Evolutionary conservation across 2,888 invertebrate genomes (phyloP), one percentile per base, ranked within the genome.

Genomic region (Acutogordius australiensis): DNA sequence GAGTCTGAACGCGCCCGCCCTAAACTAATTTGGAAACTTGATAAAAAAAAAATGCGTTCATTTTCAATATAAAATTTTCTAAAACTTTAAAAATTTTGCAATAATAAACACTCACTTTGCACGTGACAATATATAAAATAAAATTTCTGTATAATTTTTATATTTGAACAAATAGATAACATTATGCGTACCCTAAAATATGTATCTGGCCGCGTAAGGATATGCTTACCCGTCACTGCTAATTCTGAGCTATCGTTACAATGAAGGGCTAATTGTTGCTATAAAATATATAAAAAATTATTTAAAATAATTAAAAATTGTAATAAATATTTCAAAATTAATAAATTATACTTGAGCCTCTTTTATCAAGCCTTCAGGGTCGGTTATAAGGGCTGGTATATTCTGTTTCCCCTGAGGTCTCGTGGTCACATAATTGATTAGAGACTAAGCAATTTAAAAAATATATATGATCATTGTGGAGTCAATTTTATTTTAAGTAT

Each of bases 301-400:
- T 37, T 13, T n/a, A 13, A 37, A 37, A 37, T n/a, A 37, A 37
- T 13, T n/a, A 37, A 37, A 37, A 8, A 37, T 37, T 8, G 8
- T 13, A 13, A 37, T 37, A 37, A 13, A 37, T 37, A 37, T 37
- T 13, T 8, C 44, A 13, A 37, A 37, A 37, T 4, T 26, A 8
- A 51, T n/a, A 51, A 51, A 51, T 51, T n/a, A n/a, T 51, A 51
- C 51, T 51, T 51, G 8, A 4, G 51, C 51, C 23, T 51, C 51
- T 23, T 21, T 13, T 23, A 51, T n/a, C 23, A 51, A 51, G 4
- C 23, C 23, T 51, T 23, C 51, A 26, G 51, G 51, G 4, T 51
- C 51, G 4, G 23, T n/a, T 51, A 51, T 51, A 51, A 51, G 51
- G 23, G 13, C 23, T 8, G 51, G 51, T 21, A 51, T 51, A 51